These are phyloP conservation scores for Neopipo cinnamomea DNA, from an alignment of 2,113 vertebrate genomes.

Conservation along the genomic window DNA sequence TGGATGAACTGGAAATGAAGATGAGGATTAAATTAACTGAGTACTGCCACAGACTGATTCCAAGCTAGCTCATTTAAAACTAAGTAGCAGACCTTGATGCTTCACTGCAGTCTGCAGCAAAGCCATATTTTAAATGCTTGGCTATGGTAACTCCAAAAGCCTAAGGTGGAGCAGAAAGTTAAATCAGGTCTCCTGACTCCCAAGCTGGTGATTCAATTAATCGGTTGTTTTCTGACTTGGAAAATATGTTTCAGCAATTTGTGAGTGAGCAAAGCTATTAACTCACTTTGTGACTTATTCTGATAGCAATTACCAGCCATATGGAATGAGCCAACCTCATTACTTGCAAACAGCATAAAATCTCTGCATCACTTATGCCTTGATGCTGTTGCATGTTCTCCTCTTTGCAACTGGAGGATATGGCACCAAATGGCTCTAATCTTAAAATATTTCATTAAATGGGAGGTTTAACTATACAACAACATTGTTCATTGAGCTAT, in stretches of 20 bases:
- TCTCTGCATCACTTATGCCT: background rate
- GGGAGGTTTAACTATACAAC: background rate
- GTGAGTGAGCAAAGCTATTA: background rate
- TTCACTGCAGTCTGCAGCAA: slow-evolving; percentile 20
- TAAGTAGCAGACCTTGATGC: slow-evolving; percentile 20
- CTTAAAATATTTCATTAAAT: background rate
- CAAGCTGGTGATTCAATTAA: background rate
- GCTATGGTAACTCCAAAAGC: background rate
- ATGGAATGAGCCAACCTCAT: background rate
- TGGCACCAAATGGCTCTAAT: background rate
- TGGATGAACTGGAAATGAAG: slow-evolving; percentile 18
- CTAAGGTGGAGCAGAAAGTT: background rate
- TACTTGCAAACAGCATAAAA: background rate
- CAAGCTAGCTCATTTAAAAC: slow-evolving; percentile 42
- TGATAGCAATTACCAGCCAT: background rate
- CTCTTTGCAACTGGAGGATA: background rate
- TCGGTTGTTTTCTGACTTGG: background rate
- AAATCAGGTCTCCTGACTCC: background rate
- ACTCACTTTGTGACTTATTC: background rate
- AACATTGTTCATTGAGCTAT: background rate
- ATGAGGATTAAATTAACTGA: background rate
- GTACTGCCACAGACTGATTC: background rate
- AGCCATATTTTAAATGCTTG: background rate
- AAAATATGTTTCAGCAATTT: background rate
- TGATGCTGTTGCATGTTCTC: background rate